Base-by-base conservation (phyloP, 1,140 invertebrate species). In the Aphis craccivora region DNA sequence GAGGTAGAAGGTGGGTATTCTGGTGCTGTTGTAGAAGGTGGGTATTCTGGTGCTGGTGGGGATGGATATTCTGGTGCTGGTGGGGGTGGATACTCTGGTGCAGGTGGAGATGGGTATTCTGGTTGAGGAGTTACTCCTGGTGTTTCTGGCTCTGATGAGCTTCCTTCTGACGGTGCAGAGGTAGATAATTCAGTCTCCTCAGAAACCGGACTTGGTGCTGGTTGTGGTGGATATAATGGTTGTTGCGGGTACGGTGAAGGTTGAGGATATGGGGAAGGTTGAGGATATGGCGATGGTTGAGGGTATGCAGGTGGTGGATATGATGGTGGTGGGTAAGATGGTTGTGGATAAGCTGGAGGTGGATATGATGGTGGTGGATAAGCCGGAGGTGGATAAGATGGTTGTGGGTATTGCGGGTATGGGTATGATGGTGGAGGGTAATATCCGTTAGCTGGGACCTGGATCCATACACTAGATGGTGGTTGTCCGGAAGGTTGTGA, bases 151-250 rank as follows among this genome's bases (percentile, higher is more conserved):
- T 76, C 30, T 76, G 60, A 76, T 76, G 60, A 4, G 60, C 5
- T 76, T 76, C 60, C 60, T 35, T 76, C 30, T 76, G 60, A n/a
- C n/a, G 95, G 95, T 14, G 95, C 95, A 11, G 95, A 22, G 0
- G 48, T 53, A 45, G 76, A 87, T 40, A 81, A 35, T 86, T 55
- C 81, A 14, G 81, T 94, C 76, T 93, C 95, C 95, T 51, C 95
- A 95, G n/a, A 83, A 94, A 40, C 95, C 95, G 94, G 95, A 94
- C 8, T n/a, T 23, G 55, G 83, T 30, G 35, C 94, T 94, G 83
- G 95, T 95, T 60, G 95, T 94, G 30, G 95, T 95, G 93, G 95
- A 95, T 87, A 94, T 95, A 87, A 94, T 23, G 90, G 94, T 40
- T 60, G 94, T 93, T 94, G 94, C 25, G 93, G 93, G 45, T 94